Evolutionary conservation across 2,888 invertebrate genomes (phyloP).

Genomic region (Platypus cylindrus): DNA sequence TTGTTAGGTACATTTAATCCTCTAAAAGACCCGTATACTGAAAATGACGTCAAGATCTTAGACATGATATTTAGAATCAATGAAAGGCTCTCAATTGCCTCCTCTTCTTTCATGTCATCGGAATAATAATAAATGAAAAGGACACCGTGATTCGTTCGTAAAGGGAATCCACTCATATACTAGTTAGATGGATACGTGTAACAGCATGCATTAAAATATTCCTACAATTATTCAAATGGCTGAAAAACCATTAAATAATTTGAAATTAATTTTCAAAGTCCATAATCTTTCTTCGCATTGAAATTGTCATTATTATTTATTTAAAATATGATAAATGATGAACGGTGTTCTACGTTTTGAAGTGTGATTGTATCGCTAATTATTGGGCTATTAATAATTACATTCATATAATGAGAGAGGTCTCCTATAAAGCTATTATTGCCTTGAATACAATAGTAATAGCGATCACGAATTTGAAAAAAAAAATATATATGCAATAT

Average conservation of each 20-base stretch:
- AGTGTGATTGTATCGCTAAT: slow-evolving; percentile 15
- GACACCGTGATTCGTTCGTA: no score
- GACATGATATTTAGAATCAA: slow-evolving; percentile 1
- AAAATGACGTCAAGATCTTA: background rate
- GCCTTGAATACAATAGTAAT: slow-evolving; percentile 16
- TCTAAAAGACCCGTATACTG: no score
- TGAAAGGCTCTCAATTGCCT: no score
- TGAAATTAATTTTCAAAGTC: slow-evolving; percentile 5
- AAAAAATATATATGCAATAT: slow-evolving; percentile 13
- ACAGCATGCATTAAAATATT: no score
- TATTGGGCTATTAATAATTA: slow-evolving; percentile 16
- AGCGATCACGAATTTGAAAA: slow-evolving; percentile 13
- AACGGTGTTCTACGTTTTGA: slow-evolving; percentile 14
- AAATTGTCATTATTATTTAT: slow-evolving; percentile 13
- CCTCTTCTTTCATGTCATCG: no score
- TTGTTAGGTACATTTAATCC: slow-evolving; percentile 12
- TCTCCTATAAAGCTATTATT: no score
- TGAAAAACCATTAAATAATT: background rate
- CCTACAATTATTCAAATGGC: no score
- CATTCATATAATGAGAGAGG: slow-evolving; percentile 15
- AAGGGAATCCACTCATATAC: no score
- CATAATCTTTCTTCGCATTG: slow-evolving; percentile 4
- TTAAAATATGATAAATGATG: slow-evolving; percentile 15
- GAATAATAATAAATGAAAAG: no score
- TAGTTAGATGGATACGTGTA: no score